Conservation (phyloP, 2,113 vertebrate genomes). For the Opisthocomus hoazin region DNA sequence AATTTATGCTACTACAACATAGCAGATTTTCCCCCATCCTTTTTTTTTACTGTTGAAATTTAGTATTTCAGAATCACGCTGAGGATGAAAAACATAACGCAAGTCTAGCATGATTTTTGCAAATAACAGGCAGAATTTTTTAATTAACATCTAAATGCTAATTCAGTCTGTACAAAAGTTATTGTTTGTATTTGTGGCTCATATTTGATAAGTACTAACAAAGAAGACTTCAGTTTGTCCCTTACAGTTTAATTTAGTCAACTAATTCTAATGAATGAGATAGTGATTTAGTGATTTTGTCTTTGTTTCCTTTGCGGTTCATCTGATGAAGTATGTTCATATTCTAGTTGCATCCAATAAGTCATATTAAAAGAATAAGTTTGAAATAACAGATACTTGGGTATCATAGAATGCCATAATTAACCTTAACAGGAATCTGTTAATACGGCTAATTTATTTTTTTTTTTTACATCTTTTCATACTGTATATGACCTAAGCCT, state of each 20-base stretch:
- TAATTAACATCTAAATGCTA: background rate
- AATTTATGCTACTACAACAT: background rate
- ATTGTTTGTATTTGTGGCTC: background rate
- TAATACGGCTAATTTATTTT: background rate
- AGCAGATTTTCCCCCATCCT: background rate
- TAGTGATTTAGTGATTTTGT: background rate
- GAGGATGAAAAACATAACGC: background rate
- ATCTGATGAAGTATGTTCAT: background rate
- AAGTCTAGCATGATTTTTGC: background rate
- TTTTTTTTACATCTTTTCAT: background rate
- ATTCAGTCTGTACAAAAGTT: background rate
- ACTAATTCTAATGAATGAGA: background rate
- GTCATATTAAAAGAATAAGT: background rate
- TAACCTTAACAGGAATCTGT: background rate
- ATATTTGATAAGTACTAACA: background rate
- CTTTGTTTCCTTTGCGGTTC: background rate
- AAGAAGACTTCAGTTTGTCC: background rate
- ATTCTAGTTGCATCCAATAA: background rate
- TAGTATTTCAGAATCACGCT: background rate
- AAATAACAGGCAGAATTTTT: background rate
- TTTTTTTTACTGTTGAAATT: background rate
- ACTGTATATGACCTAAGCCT: background rate
- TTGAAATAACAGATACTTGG: background rate
- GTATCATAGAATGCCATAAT: background rate
- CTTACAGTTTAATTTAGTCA: background rate